These are phyloP conservation scores for Erannis defoliaria DNA, from an alignment of 2,888 invertebrate genomes.

Conservation along the genomic window DNA sequence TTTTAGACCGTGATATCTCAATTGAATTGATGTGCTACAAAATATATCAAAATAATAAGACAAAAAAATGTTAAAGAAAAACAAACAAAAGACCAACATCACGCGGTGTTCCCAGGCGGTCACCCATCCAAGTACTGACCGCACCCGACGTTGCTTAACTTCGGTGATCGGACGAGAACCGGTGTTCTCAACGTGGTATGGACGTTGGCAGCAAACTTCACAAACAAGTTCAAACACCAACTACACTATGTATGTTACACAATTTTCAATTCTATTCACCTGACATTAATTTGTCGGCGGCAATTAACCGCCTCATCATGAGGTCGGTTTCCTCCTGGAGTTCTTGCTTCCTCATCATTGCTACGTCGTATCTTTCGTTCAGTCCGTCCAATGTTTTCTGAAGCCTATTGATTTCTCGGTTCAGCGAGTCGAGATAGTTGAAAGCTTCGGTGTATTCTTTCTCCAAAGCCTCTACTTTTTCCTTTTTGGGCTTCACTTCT, in stretches of 20 bases:
- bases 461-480: slow-evolving; percentile 92
- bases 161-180: slow-evolving; percentile 82
- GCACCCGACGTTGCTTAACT: slow-evolving; percentile 79
- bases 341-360: slow-evolving; percentile 89
- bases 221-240: neutral
- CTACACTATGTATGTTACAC: neutral
- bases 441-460: slow-evolving; percentile 88
- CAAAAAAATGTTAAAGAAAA: no score
- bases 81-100: slow-evolving; percentile 46
- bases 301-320: slow-evolving; percentile 92
- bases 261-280: slow-evolving; percentile 11
- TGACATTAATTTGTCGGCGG: slow-evolving; percentile 95
- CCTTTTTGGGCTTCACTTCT: slow-evolving; percentile 95
- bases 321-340: slow-evolving; percentile 94
- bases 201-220: slow-evolving; percentile 27
- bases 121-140: slow-evolving; percentile 72
- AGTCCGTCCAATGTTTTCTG: slow-evolving; percentile 90
- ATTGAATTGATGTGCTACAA: no score
- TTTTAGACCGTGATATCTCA: no score
- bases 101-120: slow-evolving; percentile 72
- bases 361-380: slow-evolving; percentile 91
- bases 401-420: slow-evolving; percentile 90
- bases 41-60: neutral
- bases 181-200: slow-evolving; percentile 56
- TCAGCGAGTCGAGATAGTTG: slow-evolving; percentile 89